Base-by-base conservation (phyloP, 2,113 vertebrate species). In the Oreochromis tanganicae region DNA sequence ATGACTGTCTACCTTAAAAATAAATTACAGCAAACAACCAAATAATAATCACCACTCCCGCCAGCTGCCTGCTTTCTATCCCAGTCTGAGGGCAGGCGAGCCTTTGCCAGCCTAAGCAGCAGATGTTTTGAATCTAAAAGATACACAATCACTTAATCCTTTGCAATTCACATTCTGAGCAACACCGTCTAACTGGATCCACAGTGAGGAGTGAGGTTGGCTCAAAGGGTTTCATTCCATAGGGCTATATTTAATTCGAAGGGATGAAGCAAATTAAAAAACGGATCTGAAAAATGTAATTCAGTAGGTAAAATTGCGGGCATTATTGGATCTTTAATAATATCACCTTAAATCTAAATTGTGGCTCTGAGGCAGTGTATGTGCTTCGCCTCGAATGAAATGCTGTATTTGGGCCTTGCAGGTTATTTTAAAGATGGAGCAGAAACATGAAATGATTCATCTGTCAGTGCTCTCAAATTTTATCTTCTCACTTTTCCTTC, bases 111-210 rank as follows among this genome's bases (percentile, higher is more conserved):
- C 88, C 80, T 43, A 91, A 94, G 91, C 84, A 94, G 86, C 93
- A 94, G 87, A 91, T 93, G 91, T 88, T 94, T 87, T 56, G 46
- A 87, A 82, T 92, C 36, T 50, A 54, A 85, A 88, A 85, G 83
- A 91, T 52, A 92, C 83, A 93, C 89, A 88, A 80, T 56, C 66
- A 59, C 81, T 90, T 92, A 87, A 91, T 94, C 87, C 80, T 38
- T 54, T 6, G 73, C 63, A 17, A 91, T 88, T 88, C 48, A 68
- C 52, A 79, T 10, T 13, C 57, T 56, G 88, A 79, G 82, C 43
- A n/a, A 52, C 41, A 4, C 38, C 6, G 75, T 84, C 80, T 85
- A 55, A 88, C 80, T 79, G 55, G 91, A 84, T 81, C 73, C 66
- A 19, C 82, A 41, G 85, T 24, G 43, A 68, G 52, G 34, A 48